Conservation (phyloP, 2,113 vertebrate species). For the Nannobrachium achirus region DNA sequence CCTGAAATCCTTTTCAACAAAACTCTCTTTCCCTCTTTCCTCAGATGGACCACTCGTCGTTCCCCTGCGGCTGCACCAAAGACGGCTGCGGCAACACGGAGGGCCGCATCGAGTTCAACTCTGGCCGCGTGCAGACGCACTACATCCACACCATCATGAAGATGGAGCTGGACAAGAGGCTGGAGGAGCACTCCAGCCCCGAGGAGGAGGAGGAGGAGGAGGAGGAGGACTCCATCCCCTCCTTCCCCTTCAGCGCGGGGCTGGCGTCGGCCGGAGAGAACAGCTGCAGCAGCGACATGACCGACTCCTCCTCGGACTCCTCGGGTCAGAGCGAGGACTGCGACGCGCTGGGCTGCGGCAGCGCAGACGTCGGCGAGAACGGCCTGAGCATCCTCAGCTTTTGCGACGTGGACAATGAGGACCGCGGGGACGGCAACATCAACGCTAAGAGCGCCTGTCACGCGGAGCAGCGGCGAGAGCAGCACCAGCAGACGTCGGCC, state of each 20-base stretch:
- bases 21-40: constrained; percentile 13
- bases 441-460: constrained; percentile 39
- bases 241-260: constrained; percentile 84
- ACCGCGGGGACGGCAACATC: constrained; percentile 51
- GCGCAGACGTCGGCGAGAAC: constrained; percentile 81
- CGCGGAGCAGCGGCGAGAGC: constrained; percentile 55
- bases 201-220: constrained; percentile 69
- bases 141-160: constrained; percentile 97
- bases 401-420: constrained; percentile 82
- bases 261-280: constrained; percentile 81
- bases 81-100: constrained; percentile 91
- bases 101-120: constrained; percentile 95
- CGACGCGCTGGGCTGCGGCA: constrained; percentile 57
- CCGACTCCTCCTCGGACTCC: constrained; percentile 86
- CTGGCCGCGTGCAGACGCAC: constrained; percentile 92
- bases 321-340: constrained; percentile 84
- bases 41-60: constrained; percentile 96
- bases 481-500: constrained; percentile 70
- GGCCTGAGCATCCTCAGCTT: constrained; percentile 90
- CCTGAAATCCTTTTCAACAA: too few species aligned
- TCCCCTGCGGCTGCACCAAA: constrained; percentile 94
- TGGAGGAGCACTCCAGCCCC: constrained; percentile 77
- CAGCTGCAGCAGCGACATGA: constrained; percentile 95
- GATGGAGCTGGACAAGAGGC: constrained; percentile 89
- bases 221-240: constrained; percentile 58